These are phyloP conservation scores for Phortica magna DNA, from an alignment of 2,888 invertebrate species.

Conservation along the genomic window DNA sequence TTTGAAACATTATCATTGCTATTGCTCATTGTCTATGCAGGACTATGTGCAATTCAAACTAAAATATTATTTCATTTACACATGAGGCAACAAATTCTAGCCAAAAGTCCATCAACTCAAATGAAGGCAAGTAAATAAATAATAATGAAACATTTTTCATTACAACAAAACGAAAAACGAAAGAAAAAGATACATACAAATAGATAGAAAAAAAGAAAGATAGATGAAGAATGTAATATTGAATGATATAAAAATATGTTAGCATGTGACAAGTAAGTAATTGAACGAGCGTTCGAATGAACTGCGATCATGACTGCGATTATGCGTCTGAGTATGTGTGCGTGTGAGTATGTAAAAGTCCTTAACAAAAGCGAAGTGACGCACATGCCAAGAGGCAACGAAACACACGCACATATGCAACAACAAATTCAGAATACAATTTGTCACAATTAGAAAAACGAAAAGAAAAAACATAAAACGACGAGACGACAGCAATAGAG, in stretches of 20 bases:
- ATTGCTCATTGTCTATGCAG: no score
- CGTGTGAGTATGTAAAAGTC: neutral
- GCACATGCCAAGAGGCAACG: neutral
- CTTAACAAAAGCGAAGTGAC: neutral
- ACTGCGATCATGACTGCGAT: neutral
- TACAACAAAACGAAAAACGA: neutral
- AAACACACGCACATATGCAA: neutral
- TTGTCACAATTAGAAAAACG: constrained; percentile 23
- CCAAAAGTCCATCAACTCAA: neutral
- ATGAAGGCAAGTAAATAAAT: neutral
- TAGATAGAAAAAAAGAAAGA: neutral
- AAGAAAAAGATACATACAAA: neutral
- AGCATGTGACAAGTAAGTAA: neutral
- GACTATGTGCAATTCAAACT: no score
- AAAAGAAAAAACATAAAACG: neutral
- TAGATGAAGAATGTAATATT: neutral
- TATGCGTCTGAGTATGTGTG: neutral
- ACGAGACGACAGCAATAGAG: neutral
- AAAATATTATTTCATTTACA: no score
- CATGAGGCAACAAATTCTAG: neutral
- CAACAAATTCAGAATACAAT: neutral
- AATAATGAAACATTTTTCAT: constrained; percentile 36
- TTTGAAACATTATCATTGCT: no score
- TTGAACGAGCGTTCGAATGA: neutral
- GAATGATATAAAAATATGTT: neutral